phyloP scores from a whole-genome alignment of 1,140 invertebrate genomes.

The Brevipalpus yothersi region DNA sequence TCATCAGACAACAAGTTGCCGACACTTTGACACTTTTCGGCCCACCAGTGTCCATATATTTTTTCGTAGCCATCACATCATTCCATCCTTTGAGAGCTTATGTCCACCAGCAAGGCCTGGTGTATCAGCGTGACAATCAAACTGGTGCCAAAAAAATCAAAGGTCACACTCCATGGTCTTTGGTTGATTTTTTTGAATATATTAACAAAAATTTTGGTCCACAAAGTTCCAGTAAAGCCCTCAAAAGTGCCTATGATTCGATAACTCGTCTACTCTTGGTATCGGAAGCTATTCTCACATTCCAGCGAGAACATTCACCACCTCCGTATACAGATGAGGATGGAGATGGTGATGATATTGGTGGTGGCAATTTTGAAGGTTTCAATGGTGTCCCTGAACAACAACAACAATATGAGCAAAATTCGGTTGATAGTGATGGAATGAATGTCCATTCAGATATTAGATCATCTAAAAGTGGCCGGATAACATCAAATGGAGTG shows the following conservation, averaged over 20 bases:
- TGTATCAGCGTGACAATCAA: conserved; percentile 13
- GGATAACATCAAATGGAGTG: conserved; percentile 14
- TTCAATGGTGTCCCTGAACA: not conserved
- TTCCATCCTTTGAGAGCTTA: conserved; percentile 15
- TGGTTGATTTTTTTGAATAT: conserved; percentile 13
- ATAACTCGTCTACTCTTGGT: conserved; percentile 12
- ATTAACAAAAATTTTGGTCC: conserved; percentile 12
- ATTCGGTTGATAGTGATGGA: not conserved
- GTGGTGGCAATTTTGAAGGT: too few species aligned
- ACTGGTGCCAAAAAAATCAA: conserved; percentile 14
- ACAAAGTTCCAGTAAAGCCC: conserved; percentile 8
- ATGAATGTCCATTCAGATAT: not conserved
- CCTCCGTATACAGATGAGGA: not conserved
- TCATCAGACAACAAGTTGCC: conserved; percentile 12
- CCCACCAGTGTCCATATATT: conserved; percentile 13
- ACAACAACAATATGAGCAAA: not conserved
- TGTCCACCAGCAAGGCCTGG: conserved; percentile 15
- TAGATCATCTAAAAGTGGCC: not conserved
- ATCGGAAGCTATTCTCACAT: conserved; percentile 9
- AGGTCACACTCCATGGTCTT: conserved; percentile 8
- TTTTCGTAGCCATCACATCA: conserved; percentile 16
- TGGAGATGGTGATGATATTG: not conserved
- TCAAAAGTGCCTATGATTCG: conserved; percentile 10
- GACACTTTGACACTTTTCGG: conserved; percentile 14
- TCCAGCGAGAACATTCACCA: not conserved